Evolutionary conservation across 2,797 vertebrate genomes (phyloP).

Genomic region (Malacoctenus gilli): DNA sequence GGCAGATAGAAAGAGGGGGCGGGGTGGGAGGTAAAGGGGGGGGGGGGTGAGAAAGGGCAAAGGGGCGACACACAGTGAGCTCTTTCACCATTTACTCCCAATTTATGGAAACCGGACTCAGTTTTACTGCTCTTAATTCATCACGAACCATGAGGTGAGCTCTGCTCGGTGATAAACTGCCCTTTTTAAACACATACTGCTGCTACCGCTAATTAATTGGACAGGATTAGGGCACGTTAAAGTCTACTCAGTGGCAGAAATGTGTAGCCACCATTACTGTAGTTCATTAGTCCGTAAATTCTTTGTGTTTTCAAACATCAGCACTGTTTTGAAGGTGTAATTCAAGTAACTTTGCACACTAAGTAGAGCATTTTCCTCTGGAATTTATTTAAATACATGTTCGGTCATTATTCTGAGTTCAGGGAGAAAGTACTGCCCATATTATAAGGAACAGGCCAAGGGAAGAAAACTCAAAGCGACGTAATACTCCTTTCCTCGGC

Average conservation of each 20-base stretch:
- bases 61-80: background rate
- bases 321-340: no score
- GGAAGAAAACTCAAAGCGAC: no score
- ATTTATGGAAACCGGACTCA: slow-evolving; percentile 9
- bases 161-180: background rate
- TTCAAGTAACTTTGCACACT: no score
- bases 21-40: slow-evolving; percentile 21
- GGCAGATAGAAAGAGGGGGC: slow-evolving; percentile 4
- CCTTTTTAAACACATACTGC: slow-evolving; percentile 1
- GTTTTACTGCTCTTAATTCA: background rate
- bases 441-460: no score
- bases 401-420: no score
- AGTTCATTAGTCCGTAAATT: no score
- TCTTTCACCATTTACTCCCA: slow-evolving; percentile 24
- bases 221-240: background rate
- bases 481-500: no score
- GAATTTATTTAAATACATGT: no score
- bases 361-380: no score
- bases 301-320: background rate
- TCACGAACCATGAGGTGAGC: background rate
- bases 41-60: background rate
- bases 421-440: no score
- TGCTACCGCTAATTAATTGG: background rate
- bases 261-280: background rate
- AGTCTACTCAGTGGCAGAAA: background rate